Conservation (phyloP, 2,888 invertebrate species). For the Sipunculus nudus region DNA sequence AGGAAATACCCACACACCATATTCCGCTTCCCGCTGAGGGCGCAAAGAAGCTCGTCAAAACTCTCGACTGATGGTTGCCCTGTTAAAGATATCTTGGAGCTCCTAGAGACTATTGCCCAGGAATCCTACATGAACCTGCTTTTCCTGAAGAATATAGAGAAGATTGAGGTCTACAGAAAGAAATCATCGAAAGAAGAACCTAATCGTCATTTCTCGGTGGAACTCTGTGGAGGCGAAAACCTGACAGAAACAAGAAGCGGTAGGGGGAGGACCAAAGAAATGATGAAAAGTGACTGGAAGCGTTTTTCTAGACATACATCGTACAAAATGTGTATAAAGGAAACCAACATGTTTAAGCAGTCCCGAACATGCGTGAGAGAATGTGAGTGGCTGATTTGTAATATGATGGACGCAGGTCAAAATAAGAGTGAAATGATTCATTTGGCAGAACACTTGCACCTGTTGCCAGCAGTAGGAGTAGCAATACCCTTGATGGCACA, state of each 20-base stretch:
- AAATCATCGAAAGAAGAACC: too few species aligned
- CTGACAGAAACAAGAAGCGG: conserved; percentile 19
- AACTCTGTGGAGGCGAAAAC: conserved; percentile 20
- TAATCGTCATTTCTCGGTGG: too few species aligned
- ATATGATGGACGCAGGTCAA: too few species aligned
- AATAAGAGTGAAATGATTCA: too few species aligned
- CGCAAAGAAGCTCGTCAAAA: conserved; percentile 35
- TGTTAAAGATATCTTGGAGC: conserved; percentile 38
- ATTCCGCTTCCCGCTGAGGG: conserved; percentile 58
- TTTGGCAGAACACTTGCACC: conserved; percentile 29
- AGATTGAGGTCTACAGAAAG: conserved; percentile 39
- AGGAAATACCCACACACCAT: too few species aligned
- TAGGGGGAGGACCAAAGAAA: too few species aligned
- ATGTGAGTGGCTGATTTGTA: too few species aligned
- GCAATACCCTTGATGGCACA: conserved; percentile 41
- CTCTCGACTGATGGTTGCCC: conserved; percentile 47
- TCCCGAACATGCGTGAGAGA: too few species aligned
- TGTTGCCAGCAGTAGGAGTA: conserved; percentile 44
- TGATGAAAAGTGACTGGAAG: too few species aligned
- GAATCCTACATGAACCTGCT: conserved; percentile 48
- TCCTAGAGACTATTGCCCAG: conserved; percentile 46
- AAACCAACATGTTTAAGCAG: too few species aligned
- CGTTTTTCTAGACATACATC: too few species aligned
- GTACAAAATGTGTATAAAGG: too few species aligned
- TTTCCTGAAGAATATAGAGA: conserved; percentile 52